These are phyloP conservation scores for Eriosoma lanigerum DNA, from an alignment of 1,140 invertebrate species.

Conservation along the genomic window DNA sequence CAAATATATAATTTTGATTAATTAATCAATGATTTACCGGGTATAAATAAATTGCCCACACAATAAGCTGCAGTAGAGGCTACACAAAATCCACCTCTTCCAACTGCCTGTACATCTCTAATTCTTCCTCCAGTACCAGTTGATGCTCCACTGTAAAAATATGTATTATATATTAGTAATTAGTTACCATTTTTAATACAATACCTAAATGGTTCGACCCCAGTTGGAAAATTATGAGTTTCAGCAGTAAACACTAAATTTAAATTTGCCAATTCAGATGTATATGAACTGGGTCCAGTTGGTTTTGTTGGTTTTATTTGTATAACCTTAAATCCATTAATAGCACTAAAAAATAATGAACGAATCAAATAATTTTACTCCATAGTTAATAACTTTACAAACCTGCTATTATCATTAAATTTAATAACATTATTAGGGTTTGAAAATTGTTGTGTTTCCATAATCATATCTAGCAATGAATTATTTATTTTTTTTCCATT, in stretches of 20 bases:
- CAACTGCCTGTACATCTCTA: conserved; percentile 91
- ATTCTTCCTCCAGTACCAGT: conserved; percentile 95
- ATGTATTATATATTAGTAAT: conserved; percentile 9
- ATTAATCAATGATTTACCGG: conserved; percentile 64
- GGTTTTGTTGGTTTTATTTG: conserved; percentile 67
- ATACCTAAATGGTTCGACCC: conserved; percentile 80
- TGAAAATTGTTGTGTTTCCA: conserved; percentile 79
- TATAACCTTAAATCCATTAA: conserved; percentile 76
- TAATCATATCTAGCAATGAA: conserved; percentile 91
- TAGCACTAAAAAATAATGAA: conserved; percentile 71
- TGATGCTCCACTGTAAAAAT: conserved; percentile 82
- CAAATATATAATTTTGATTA: background rate
- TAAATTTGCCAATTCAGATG: conserved; percentile 64
- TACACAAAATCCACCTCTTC: conserved; percentile 86
- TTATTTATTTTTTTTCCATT: conserved; percentile 76
- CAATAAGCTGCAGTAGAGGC: conserved; percentile 96
- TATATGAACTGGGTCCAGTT: conserved; percentile 67
- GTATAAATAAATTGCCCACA: conserved; percentile 88
- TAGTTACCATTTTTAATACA: conserved; percentile 17
- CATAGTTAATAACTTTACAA: conserved; percentile 54
- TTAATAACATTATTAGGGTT: conserved; percentile 97
- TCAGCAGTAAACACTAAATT: conserved; percentile 98
- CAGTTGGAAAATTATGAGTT: conserved; percentile 98
- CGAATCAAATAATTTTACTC: conserved; percentile 10
- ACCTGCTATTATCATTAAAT: conserved; percentile 96